Percentiles rank a stretch among this genome's conserved stretches.
phyloP scores from a whole-genome alignment of 2,888 invertebrate species.

The Phlogophora meticulosa region DNA sequence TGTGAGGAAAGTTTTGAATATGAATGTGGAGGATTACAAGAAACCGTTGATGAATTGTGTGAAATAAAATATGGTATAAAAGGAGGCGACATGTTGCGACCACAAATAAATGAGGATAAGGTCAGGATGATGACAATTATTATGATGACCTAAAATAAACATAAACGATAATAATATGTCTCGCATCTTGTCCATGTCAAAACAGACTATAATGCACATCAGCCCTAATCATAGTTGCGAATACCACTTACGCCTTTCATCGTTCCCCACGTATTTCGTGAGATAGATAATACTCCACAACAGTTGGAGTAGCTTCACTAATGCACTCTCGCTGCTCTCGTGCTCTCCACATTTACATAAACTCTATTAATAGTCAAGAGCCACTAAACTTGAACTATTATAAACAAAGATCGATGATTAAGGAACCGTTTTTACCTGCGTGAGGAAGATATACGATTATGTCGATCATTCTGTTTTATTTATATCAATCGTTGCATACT shows the following conservation, averaged over 20 bases:
- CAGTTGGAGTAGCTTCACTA: slow-evolving; percentile 36
- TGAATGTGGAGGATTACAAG: no score
- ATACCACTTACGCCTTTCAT: slow-evolving; percentile 43
- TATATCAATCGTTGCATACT: slow-evolving; percentile 14
- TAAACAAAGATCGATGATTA: slow-evolving; percentile 51
- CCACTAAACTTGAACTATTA: slow-evolving; percentile 53
- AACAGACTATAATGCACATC: slow-evolving; percentile 10
- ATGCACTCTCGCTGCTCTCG: slow-evolving; percentile 57
- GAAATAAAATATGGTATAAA: no score
- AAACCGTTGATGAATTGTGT: no score
- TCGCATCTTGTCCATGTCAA: neutral
- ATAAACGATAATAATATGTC: no score
- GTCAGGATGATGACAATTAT: no score
- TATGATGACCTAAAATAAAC: no score
- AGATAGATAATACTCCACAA: slow-evolving; percentile 47
- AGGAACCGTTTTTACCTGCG: slow-evolving; percentile 31
- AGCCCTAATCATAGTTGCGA: slow-evolving; percentile 18
- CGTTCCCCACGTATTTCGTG: slow-evolving; percentile 27
- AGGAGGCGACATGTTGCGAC: no score
- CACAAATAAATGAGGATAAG: no score
- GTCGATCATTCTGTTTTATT: slow-evolving; percentile 41
- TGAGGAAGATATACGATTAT: slow-evolving; percentile 27
- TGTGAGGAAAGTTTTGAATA: no score
- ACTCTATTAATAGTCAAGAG: slow-evolving; percentile 58
- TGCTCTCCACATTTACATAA: slow-evolving; percentile 35